Conservation (phyloP, 2,113 vertebrate genomes). For the Verasper variegatus region DNA sequence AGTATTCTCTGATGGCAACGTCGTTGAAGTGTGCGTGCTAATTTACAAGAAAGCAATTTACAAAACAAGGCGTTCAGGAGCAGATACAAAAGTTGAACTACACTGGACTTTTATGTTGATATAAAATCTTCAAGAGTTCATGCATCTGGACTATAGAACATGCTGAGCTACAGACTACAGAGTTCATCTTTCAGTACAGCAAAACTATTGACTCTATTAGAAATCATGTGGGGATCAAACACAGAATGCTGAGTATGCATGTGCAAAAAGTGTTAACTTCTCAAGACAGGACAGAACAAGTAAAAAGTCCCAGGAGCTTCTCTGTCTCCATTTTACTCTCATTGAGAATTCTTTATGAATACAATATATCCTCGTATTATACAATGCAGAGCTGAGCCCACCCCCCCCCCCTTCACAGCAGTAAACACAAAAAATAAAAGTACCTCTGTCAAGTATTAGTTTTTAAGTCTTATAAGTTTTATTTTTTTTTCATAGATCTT, state of each 20-base stretch:
- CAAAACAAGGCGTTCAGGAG: conserved; percentile 81
- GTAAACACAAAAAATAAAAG: conserved; percentile 80
- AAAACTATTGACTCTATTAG: conserved; percentile 82
- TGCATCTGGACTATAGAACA: conserved; percentile 81
- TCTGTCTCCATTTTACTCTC: conserved; percentile 42
- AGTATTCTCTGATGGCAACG: conserved; percentile 72
- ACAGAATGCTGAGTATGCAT: conserved; percentile 76
- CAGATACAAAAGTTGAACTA: conserved; percentile 81
- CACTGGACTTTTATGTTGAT: conserved; percentile 65
- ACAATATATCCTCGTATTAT: conserved; percentile 67
- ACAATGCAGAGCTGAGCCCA: conserved; percentile 64
- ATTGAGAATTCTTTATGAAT: conserved; percentile 82
- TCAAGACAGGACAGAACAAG: conserved; percentile 64
- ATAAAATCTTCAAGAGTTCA: conserved; percentile 76
- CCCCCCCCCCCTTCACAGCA: conserved; percentile 65
- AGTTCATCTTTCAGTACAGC: conserved; percentile 79
- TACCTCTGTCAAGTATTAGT: conserved; percentile 73
- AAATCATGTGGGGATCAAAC: conserved; percentile 75
- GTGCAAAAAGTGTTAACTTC: conserved; percentile 70
- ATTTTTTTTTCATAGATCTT: conserved; percentile 48
- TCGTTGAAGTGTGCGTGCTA: conserved; percentile 74
- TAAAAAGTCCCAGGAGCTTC: conserved; percentile 62
- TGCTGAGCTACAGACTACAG: conserved; percentile 81
- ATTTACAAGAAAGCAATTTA: conserved; percentile 82
- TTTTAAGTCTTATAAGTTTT: conserved; percentile 53